Conservation (phyloP, 2,888 invertebrate species). For the Lathronympha strigana region DNA sequence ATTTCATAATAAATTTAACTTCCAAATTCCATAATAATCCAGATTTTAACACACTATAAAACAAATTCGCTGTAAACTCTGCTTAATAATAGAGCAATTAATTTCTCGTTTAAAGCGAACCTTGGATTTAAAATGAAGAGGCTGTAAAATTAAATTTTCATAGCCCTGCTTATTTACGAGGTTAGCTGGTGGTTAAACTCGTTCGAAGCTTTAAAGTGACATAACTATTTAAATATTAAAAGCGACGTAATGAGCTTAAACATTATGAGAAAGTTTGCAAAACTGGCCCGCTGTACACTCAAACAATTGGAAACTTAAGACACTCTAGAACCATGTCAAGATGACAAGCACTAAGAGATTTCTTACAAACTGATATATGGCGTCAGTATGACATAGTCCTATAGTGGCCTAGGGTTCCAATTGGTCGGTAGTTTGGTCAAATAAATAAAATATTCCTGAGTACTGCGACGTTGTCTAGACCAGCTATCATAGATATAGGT, state of each 20-base stretch:
- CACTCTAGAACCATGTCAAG: no score
- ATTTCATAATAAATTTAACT: neutral
- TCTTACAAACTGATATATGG: no score
- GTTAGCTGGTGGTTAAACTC: slow-evolving; percentile 32
- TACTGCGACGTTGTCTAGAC: no score
- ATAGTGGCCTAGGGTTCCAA: no score
- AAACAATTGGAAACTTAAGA: no score
- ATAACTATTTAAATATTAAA: slow-evolving; percentile 39
- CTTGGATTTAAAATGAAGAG: slow-evolving; percentile 41
- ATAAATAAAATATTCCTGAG: no score
- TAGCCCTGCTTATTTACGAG: slow-evolving; percentile 37
- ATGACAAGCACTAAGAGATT: no score
- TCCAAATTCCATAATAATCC: neutral
- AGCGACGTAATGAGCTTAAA: neutral
- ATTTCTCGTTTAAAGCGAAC: slow-evolving; percentile 29
- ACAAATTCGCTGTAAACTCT: slow-evolving; percentile 28
- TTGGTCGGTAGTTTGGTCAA: no score
- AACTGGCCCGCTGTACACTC: neutral
- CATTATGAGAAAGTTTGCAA: neutral
- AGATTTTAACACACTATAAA: slow-evolving; percentile 29
- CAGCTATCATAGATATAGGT: no score
- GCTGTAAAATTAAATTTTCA: slow-evolving; percentile 38
- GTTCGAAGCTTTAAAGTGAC: slow-evolving; percentile 36
- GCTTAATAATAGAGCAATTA: slow-evolving; percentile 36
- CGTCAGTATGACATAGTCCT: no score